Evolutionary conservation across 2,113 vertebrate species (phyloP), one percentile per base, ranked within the genome.

Genomic region (Bujurquina vittata): DNA sequence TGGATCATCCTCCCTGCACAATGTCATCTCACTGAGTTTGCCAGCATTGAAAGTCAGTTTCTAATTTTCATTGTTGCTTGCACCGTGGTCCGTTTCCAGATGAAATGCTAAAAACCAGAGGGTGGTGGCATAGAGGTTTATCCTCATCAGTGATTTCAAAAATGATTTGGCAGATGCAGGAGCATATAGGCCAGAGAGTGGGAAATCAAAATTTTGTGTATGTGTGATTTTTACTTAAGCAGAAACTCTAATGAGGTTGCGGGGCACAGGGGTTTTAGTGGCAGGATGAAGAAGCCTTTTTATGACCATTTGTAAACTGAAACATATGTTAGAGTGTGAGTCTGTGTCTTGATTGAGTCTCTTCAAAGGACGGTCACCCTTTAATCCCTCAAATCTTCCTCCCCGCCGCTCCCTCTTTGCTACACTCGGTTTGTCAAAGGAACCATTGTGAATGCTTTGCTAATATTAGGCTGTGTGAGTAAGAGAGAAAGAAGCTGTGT

Each of bases 271-370:
- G 79, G 75, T 55, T 75, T 83, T 46, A 46, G 61, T 12, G 35
- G 75, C 49, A 18, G 85, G 79, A 87, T 90, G 81, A 87, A 89
- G 75, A 87, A 85, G 26, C 18, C 76, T 83, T 92, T 92, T 92
- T 87, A 91, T 81, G 73, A 77, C 77, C 79, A 6, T 86, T 83
- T 91, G 72, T 92, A 91, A 93, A 87, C 88, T 83, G 75, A 91
- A 93, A 87, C 91, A 91, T 31, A 73, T 92, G 91, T 83, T 61
- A 37, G 46, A 73, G 65, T 33, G 77, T 83, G 60, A 83, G 79
- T 76, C 63, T 67, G 55, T 75, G 20, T 75, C 3, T 40, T 84
- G 5, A 29, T 9, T 3, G 88, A 61, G 81, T 61, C 8, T 76
- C 79, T 86, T 91, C 88, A 93, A 90, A 91, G 74, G 58, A 56